Percentiles rank a stretch among this genome's conserved stretches.
Evolutionary conservation across 2,113 vertebrate species (phyloP).

Genomic region (Dinomys branickii): DNA sequence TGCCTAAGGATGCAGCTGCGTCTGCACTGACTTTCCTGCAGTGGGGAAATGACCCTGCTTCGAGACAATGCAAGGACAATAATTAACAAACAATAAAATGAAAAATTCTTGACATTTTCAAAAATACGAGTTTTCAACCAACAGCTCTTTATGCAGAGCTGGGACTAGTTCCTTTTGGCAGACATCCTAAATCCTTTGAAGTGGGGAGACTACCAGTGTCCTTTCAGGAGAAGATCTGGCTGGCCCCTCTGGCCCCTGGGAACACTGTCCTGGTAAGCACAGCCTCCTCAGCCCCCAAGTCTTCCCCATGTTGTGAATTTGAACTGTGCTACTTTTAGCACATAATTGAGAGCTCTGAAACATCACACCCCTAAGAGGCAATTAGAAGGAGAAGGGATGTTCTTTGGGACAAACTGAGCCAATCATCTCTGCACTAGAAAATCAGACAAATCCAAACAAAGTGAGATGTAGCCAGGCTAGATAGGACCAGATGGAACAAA

Average conservation of each 20-base stretch:
- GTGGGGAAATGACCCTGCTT: neutral
- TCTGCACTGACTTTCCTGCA: constrained; percentile 14
- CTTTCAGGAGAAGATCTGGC: neutral
- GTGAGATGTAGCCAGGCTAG: neutral
- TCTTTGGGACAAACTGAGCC: neutral
- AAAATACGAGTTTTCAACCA: constrained; percentile 36
- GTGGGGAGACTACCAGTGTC: neutral
- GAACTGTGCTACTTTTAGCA: neutral
- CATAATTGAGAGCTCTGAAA: neutral
- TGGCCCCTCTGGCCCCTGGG: neutral
- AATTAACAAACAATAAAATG: constrained; percentile 67
- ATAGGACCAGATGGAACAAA: neutral
- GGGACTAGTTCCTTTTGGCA: neutral
- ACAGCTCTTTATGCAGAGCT: neutral
- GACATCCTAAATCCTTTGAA: neutral
- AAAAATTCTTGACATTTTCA: constrained; percentile 51
- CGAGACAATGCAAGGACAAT: neutral
- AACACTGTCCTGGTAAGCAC: neutral
- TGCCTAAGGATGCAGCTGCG: neutral
- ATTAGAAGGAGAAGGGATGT: neutral
- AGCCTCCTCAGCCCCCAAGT: rapidly evolving
- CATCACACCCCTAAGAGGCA: neutral
- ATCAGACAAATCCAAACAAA: neutral
- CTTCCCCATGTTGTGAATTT: neutral
- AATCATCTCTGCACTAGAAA: neutral